These are phyloP conservation scores for Actias luna DNA, from an alignment of 2,888 invertebrate species.

Conservation along the genomic window DNA sequence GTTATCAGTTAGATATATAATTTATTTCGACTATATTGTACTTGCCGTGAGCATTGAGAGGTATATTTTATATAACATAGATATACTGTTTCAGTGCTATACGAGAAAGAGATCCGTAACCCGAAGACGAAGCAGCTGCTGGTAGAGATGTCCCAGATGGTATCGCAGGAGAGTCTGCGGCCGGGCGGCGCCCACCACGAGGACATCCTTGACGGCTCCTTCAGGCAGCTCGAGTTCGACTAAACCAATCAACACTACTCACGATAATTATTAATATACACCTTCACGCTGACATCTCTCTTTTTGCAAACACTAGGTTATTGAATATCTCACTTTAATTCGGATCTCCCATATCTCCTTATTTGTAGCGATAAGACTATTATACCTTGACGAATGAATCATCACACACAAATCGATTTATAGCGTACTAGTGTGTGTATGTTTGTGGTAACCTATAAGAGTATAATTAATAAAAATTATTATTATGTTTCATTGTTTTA, in stretches of 20 bases:
- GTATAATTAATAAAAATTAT: too few relatives aligned
- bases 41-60: not conserved
- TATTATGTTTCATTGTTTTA: too few relatives aligned
- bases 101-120: not conserved
- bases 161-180: constrained; percentile 22
- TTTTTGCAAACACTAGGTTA: too few relatives aligned
- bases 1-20: too few relatives aligned
- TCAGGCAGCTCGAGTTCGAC: constrained; percentile 24
- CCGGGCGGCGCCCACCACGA: constrained; percentile 14
- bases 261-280: not conserved
- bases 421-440: too few relatives aligned
- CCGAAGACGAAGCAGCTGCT: constrained; percentile 18
- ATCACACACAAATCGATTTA: too few relatives aligned
- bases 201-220: constrained; percentile 21
- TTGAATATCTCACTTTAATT: too few relatives aligned
- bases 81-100: not conserved
- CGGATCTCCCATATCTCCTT: too few relatives aligned
- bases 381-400: too few relatives aligned
- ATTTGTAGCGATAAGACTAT: too few relatives aligned
- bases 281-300: not conserved
- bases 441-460: too few relatives aligned
- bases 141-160: constrained; percentile 17
- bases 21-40: not conserved
- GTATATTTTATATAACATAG: not conserved
- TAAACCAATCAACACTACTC: not conserved